These are phyloP conservation scores for Galemys pyrenaicus DNA, from an alignment of 2,113 vertebrate species.

Conservation along the genomic window DNA sequence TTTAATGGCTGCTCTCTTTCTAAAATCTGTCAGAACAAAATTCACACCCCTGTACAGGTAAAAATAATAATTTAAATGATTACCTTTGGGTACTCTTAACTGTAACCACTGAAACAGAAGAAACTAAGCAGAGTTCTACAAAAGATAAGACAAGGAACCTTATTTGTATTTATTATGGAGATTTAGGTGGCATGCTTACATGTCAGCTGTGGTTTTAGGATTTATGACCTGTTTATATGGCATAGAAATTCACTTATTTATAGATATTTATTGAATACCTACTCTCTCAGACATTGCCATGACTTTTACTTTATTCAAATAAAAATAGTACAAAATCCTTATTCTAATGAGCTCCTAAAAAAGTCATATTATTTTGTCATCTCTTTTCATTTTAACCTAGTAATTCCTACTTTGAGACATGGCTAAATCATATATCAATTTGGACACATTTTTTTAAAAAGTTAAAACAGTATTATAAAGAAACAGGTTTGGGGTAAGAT, in stretches of 20 bases:
- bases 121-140: neutral
- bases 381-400: conserved; percentile 23
- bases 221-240: neutral
- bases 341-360: neutral
- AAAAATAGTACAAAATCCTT: neutral
- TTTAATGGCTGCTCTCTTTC: neutral
- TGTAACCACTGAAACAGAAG: neutral
- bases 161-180: neutral
- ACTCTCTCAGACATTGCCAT: neutral
- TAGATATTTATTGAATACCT: neutral
- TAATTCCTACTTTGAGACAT: conserved; percentile 1
- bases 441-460: neutral
- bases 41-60: neutral
- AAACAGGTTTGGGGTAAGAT: neutral
- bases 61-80: neutral
- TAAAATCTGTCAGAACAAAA: neutral
- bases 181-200: neutral
- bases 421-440: neutral
- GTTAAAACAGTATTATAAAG: neutral
- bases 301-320: conserved; percentile 21
- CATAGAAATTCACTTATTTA: neutral
- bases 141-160: neutral
- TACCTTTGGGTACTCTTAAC: neutral
- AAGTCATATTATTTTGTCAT: neutral
- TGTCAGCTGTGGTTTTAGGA: neutral